Percentiles rank a stretch among this genome's conserved stretches.
phyloP scores from a whole-genome alignment of 2,797 vertebrate genomes.

The Tokudaia tokunoshimensis region DNA sequence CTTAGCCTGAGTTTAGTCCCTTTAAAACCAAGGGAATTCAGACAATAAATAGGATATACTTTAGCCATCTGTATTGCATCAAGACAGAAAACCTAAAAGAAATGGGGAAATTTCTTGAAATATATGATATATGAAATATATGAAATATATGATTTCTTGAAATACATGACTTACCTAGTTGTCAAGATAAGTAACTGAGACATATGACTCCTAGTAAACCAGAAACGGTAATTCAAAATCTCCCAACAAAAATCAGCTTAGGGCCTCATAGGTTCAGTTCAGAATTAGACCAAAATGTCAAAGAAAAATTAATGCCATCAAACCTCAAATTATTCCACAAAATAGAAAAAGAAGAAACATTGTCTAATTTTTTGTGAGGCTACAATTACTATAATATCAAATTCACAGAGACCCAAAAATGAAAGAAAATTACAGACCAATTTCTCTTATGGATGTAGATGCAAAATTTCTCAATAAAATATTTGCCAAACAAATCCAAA shows the following conservation, averaged over 20 bases:
- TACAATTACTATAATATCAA: not conserved
- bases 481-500: not conserved
- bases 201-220: not conserved
- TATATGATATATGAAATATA: not conserved
- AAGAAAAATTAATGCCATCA: not conserved
- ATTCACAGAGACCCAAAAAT: not conserved
- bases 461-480: not conserved
- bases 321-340: not conserved
- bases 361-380: not conserved
- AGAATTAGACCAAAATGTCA: not conserved
- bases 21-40: too few relatives aligned
- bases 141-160: too few relatives aligned
- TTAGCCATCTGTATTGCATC: too few relatives aligned
- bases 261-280: not conserved
- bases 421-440: not conserved
- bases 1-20: too few relatives aligned
- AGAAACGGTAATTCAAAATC: not conserved
- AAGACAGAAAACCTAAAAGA: too few relatives aligned
- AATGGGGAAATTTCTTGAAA: too few relatives aligned
- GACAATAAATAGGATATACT: too few relatives aligned
- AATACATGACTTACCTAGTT: not conserved
- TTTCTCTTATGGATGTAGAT: not conserved
- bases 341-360: not conserved
- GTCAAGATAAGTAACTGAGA: not conserved
- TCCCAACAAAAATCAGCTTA: not conserved